Base-by-base conservation (phyloP, 2,888 invertebrate genomes). In the Cataglyphis cursor region DNA sequence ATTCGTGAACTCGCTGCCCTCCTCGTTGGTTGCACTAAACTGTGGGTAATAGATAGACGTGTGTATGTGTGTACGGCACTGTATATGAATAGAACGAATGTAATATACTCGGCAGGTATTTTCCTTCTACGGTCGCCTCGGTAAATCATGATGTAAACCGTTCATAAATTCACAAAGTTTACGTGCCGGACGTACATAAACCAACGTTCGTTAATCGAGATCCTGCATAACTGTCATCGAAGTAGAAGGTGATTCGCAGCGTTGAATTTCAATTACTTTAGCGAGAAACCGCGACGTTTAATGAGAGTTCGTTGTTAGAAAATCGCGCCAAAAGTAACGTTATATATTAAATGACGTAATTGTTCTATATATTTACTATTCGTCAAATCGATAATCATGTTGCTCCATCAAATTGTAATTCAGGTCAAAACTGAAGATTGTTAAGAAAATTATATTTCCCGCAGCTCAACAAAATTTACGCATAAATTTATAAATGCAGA, bases 261-360 rank as follows among this genome's bases (percentile, higher is more conserved):
- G 61, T 64, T 74, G 80, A 84, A 75, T 83, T 87, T 87, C 85
- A 85, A 85, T 87, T 87, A 87, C 80, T 68, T 73, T 78, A 65
- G 61, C 35, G 62, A 57, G 51, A 44, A 74, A 70, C 44, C 73
- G 28, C 64, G 78, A 74, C 61, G 54, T 87, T 88, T 81, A 82
- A 84, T 75, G 81, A 74, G 66, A 83, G 81, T 86, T 85, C 28
- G 54, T n/a, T 76, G 66, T 38, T 44, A 31, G 70, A 59, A 70
- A 68, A 70, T 59, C 78, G 70, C n/a, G 54, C 76, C 41, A 78
- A 12, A 41, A 41, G 21, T 59, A 72, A 59, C 44, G 78, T 38
- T 61, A 41, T 65, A 31, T 70, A 70, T 84, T 65, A 64, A 73
- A 73, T 51, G 54, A 31, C 68, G 78, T 82, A 61, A 74, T 35